Evolutionary conservation across 2,888 invertebrate genomes (phyloP), one percentile per base, ranked within the genome.

Genomic region (Machimus rusticus): DNA sequence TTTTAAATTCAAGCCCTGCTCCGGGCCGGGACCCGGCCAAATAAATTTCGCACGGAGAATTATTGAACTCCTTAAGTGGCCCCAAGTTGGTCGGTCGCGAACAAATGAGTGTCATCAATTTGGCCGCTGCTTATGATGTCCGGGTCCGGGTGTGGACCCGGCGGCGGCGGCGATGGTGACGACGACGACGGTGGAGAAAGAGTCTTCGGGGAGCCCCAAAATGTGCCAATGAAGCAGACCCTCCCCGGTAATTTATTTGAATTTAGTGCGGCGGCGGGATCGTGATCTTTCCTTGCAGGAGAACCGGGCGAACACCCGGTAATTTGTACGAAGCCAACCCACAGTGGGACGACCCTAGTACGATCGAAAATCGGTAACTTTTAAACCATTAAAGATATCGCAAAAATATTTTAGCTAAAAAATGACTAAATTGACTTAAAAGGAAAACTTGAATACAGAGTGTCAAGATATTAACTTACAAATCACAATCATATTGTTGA

Each of bases 31-130:
- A 46, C n/a, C n/a, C 16, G 23, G 66, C 23, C 66, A 85, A 85
- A 85, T 85, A 85, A 85, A 85, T 85, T 85, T 85, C 57, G 74
- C 74, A 74, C 46, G 74, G 74, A 74, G 85, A 74, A 43, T 74
- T 85, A 85, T 85, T 46, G 85, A 74, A 74, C 74, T 74, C 74
- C 74, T 85, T 34, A 85, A 74, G 74, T 74, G 43, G 74, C 74
- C 74, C 85, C 74, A 74, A 85, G 74, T 74, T 85, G 85, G 85
- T 74, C 85, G 74, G 51, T 28, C 74, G 74, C 51, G 74, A 85
- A 85, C 85, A 85, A 85, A 85, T 85, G 85, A 74, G 43, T 43
- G 46, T n/a, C 74, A 85, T 85, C 85, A 85, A 85, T 85, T 85
- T 85, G 43, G 23, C n/a, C 74, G 5, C 34, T 43, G 85, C 43